These are phyloP conservation scores for Hippocampus mohnikei DNA, from an alignment of 2,113 vertebrate genomes.

Conservation along the genomic window DNA sequence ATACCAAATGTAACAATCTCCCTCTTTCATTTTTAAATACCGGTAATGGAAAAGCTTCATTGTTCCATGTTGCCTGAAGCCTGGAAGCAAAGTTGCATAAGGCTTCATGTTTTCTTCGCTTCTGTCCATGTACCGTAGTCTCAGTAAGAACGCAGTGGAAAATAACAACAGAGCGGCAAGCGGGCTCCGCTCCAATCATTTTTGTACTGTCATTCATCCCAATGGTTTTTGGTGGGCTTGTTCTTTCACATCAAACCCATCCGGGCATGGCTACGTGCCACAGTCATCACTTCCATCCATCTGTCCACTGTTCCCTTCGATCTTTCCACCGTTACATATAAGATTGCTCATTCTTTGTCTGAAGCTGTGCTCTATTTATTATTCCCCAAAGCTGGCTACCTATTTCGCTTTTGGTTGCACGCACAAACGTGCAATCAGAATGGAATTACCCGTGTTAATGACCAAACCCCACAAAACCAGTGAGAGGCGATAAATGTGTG, in stretches of 20 bases:
- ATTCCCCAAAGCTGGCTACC: conserved; percentile 27
- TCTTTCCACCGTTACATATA: conserved; percentile 21
- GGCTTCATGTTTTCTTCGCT: background rate
- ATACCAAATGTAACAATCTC: too few species aligned
- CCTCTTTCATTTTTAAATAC: too few species aligned
- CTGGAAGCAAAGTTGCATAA: too few species aligned
- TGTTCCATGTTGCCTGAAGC: too few species aligned
- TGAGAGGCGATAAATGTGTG: background rate
- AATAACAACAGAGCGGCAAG: too few species aligned
- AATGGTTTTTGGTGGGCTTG: background rate
- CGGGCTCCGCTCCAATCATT: too few species aligned
- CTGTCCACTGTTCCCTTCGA: conserved; percentile 5
- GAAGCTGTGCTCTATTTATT: conserved; percentile 34
- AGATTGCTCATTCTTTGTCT: conserved; percentile 18
- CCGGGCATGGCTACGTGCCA: background rate
- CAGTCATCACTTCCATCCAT: background rate
- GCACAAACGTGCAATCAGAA: conserved; percentile 1
- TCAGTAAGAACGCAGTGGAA: background rate
- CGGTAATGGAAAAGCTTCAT: too few species aligned
- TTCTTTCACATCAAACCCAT: background rate
- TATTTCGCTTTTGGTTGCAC: conserved; percentile 26
- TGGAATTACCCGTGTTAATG: conserved; percentile 10
- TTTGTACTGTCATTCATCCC: background rate
- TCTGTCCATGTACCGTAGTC: background rate
- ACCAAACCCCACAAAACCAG: conserved; percentile 13